Percentiles rank a stretch among this genome's conserved stretches.
These are phyloP conservation scores for Mus pahari DNA, from an alignment of 2,113 vertebrate species.

Conservation along the genomic window DNA sequence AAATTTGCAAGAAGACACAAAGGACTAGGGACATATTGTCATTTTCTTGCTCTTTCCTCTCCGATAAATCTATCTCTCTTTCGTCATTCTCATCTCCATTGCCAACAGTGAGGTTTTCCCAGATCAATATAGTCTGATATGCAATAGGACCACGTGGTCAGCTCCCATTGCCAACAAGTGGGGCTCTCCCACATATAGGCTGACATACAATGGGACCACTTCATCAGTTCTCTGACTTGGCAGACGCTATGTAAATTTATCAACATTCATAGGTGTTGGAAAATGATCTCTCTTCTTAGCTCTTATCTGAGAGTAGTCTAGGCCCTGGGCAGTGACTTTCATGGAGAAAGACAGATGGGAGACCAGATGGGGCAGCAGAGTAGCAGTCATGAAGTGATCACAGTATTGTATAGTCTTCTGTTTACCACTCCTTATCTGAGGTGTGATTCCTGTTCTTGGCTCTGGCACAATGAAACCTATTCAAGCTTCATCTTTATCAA, in stretches of 20 bases:
- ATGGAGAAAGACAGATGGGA: neutral
- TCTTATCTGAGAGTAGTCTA: neutral
- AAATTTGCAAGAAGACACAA: neutral
- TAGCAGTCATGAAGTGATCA: neutral
- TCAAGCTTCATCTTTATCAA: neutral
- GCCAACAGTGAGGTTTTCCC: neutral
- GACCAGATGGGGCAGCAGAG: neutral
- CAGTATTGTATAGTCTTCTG: neutral
- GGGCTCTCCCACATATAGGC: neutral
- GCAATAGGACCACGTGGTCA: too few species aligned
- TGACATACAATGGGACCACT: neutral
- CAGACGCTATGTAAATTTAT: neutral
- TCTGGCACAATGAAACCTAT: neutral
- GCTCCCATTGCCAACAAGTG: neutral
- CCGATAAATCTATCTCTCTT: neutral
- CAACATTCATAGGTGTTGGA: neutral
- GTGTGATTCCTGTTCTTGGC: neutral
- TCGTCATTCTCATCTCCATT: neutral
- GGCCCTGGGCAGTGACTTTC: neutral
- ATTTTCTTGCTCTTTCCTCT: neutral
- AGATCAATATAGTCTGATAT: neutral
- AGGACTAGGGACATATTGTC: neutral
- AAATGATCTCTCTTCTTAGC: neutral
- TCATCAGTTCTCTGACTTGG: neutral
- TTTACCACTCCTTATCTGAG: neutral